Conservation (phyloP, 2,888 invertebrate species). For the Schizaphis graminum region DNA sequence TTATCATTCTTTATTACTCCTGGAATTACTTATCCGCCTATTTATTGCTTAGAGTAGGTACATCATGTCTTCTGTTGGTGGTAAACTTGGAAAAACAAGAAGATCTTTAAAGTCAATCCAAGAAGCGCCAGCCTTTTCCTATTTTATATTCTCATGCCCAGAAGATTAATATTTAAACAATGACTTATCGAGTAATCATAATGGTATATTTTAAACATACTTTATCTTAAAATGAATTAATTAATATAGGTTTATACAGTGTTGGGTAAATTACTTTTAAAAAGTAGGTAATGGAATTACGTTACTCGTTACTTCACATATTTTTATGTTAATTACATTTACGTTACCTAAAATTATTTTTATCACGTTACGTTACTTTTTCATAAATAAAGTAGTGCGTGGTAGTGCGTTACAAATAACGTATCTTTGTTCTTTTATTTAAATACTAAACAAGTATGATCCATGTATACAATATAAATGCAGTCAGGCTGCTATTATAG, state of each 20-base stretch:
- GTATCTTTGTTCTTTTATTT: neutral
- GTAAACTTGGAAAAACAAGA: constrained; percentile 84
- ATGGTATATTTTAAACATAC: constrained; percentile 72
- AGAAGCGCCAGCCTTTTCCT: constrained; percentile 79
- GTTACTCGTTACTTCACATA: no score
- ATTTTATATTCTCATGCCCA: constrained; percentile 87
- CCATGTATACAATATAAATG: neutral
- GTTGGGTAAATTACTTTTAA: no score
- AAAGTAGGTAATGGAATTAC: no score
- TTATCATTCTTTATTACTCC: constrained; percentile 93
- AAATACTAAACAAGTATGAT: neutral
- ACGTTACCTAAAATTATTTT: no score
- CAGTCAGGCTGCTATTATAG: neutral
- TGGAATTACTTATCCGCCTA: constrained; percentile 83
- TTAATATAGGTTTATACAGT: no score
- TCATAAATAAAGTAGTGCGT: no score
- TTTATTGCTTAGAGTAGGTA: constrained; percentile 80
- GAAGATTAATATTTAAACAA: constrained; percentile 89
- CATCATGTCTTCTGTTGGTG: constrained; percentile 91
- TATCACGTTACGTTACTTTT: no score
- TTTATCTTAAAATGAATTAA: neutral
- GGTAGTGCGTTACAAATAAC: no score
- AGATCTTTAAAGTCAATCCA: constrained; percentile 82
- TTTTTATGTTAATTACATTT: no score
- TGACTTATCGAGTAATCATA: constrained; percentile 79